These are phyloP conservation scores for Fregetta grallaria DNA, from an alignment of 2,113 vertebrate genomes.

Conservation along the genomic window DNA sequence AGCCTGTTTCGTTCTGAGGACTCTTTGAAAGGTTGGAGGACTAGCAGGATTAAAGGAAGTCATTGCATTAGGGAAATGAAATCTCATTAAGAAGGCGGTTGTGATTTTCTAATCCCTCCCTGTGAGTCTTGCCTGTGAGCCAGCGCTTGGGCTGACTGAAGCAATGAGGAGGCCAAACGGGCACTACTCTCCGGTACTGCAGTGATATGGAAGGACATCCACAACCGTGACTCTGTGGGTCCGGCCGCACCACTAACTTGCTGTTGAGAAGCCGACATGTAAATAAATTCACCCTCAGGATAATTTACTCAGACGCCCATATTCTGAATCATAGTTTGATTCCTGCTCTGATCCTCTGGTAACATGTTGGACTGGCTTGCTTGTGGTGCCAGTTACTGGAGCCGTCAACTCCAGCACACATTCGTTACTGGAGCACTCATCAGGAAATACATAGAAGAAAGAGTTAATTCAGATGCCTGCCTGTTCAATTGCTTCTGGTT, in stretches of 20 bases:
- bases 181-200: fast-evolving
- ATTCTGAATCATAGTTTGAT: not conserved
- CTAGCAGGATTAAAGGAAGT: not conserved
- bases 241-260: not conserved
- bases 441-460: not conserved
- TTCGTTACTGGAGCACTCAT: not conserved
- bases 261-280: not conserved
- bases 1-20: not conserved
- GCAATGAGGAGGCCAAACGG: not conserved
- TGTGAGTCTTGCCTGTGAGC: not conserved
- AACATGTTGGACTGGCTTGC: not conserved
- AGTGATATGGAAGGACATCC: not conserved
- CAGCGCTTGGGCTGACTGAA: not conserved
- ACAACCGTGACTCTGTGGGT: not conserved
- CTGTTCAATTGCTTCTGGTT: not conserved
- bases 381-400: not conserved
- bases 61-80: not conserved
- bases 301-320: not conserved
- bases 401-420: not conserved
- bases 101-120: not conserved
- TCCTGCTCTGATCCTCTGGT: not conserved
- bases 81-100: not conserved
- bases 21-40: not conserved
- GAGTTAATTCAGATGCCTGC: not conserved
- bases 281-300: not conserved